phyloP scores from a whole-genome alignment of 1,140 invertebrate species.

The Achatina immaculata region DNA sequence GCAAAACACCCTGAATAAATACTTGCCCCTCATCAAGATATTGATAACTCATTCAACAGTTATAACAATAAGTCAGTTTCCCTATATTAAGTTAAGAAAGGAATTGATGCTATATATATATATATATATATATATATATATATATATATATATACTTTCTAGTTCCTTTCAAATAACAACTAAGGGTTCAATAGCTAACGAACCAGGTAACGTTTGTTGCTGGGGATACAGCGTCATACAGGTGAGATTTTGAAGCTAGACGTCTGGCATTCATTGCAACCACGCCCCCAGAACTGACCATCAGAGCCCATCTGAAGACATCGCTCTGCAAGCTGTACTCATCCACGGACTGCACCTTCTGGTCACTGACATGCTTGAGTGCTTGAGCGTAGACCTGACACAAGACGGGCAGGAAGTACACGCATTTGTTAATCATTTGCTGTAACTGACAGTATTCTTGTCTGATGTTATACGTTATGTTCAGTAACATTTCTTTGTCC shows the following conservation, averaged over 20 bases:
- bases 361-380: constrained; percentile 41
- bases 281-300: constrained; percentile 40
- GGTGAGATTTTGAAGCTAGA: not conserved
- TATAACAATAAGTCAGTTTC: too few species aligned
- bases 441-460: not conserved
- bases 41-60: too few species aligned
- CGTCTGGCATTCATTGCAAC: constrained; percentile 41
- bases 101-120: too few species aligned
- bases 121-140: too few species aligned
- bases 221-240: constrained; percentile 39
- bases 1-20: too few species aligned
- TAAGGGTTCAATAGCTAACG: constrained; percentile 3
- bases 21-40: too few species aligned
- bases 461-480: not conserved
- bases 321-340: constrained; percentile 40
- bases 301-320: constrained; percentile 42
- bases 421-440: not conserved
- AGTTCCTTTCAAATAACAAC: too few species aligned
- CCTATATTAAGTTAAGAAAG: too few species aligned
- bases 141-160: too few species aligned
- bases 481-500: not conserved
- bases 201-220: constrained; percentile 47
- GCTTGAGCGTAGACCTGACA: constrained; percentile 38
- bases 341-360: constrained; percentile 3
- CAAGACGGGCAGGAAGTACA: not conserved